These are phyloP conservation scores for Drusus annulatus DNA, from an alignment of 1,140 invertebrate species.

Conservation along the genomic window DNA sequence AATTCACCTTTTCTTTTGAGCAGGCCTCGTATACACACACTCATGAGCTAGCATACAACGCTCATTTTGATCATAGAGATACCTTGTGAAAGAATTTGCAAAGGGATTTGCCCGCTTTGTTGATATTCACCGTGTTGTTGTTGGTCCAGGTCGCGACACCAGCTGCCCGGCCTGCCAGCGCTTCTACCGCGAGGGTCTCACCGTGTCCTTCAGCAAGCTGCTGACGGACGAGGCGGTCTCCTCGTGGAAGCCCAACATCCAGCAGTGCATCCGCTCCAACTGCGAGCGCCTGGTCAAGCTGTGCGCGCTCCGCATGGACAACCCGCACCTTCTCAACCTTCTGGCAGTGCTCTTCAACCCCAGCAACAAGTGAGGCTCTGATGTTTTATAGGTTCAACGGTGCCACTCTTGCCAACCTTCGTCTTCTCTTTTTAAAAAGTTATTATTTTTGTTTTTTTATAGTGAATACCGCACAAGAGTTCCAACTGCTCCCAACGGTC, in stretches of 20 bases:
- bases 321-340: conserved; percentile 93
- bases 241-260: conserved; percentile 98
- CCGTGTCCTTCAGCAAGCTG: conserved; percentile 97
- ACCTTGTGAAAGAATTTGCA: too few species aligned
- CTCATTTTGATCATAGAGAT: too few species aligned
- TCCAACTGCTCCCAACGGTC: too few species aligned
- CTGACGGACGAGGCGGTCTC: conserved; percentile 98
- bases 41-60: too few species aligned
- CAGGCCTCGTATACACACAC: too few species aligned
- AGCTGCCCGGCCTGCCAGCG: conserved; percentile 93
- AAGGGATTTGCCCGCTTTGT: too few species aligned
- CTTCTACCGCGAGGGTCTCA: conserved; percentile 95
- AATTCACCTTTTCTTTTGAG: too few species aligned
- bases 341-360: conserved; percentile 95
- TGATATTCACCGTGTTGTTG: too few species aligned
- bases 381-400: not conserved
- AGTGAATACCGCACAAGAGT: too few species aligned
- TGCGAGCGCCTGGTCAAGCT: conserved; percentile 93
- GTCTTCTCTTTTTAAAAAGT: too few species aligned
- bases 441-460: too few species aligned
- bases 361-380: conserved; percentile 83
- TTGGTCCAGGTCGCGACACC: conserved; percentile 84
- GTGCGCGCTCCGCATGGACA: conserved; percentile 93
- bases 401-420: too few species aligned
- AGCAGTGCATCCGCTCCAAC: conserved; percentile 94